Evolutionary conservation across 2,888 invertebrate species (phyloP).

Genomic region (Melieria picta): DNA sequence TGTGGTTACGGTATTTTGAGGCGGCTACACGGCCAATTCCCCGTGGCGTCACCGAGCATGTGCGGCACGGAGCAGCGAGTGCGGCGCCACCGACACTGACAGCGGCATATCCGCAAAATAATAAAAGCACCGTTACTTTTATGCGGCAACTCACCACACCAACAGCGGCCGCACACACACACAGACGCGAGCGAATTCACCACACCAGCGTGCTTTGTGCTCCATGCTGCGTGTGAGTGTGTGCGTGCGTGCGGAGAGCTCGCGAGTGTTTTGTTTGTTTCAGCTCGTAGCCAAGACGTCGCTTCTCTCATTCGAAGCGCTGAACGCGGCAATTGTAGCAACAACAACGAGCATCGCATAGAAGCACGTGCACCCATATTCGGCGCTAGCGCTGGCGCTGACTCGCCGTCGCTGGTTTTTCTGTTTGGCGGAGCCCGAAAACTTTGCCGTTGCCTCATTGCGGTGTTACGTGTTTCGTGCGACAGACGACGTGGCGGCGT

Average conservation of each 20-base stretch:
- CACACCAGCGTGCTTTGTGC: not conserved
- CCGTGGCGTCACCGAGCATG: too few relatives aligned
- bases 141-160: not conserved
- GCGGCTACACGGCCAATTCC: too few relatives aligned
- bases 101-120: slow-evolving; percentile 7
- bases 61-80: too few relatives aligned
- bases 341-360: not conserved
- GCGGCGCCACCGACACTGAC: too few relatives aligned
- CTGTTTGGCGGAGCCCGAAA: slow-evolving; percentile 24
- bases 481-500: slow-evolving; percentile 59
- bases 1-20: too few relatives aligned
- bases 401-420: slow-evolving; percentile 20
- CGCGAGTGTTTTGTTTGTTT: slow-evolving; percentile 34
- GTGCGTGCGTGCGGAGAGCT: not conserved
- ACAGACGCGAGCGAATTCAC: not conserved
- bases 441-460: slow-evolving; percentile 57
- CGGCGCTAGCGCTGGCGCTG: not conserved
- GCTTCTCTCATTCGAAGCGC: slow-evolving; percentile 16
- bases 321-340: too few relatives aligned
- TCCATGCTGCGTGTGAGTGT: slow-evolving; percentile 3
- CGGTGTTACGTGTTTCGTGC: slow-evolving; percentile 67
- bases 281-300: slow-evolving; percentile 26
- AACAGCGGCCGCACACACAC: too few relatives aligned
- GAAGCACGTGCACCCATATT: slow-evolving; percentile 2
- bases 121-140: not conserved